These are phyloP conservation scores for Chrosomus eos DNA, from an alignment of 2,797 vertebrate genomes.

Conservation along the genomic window DNA sequence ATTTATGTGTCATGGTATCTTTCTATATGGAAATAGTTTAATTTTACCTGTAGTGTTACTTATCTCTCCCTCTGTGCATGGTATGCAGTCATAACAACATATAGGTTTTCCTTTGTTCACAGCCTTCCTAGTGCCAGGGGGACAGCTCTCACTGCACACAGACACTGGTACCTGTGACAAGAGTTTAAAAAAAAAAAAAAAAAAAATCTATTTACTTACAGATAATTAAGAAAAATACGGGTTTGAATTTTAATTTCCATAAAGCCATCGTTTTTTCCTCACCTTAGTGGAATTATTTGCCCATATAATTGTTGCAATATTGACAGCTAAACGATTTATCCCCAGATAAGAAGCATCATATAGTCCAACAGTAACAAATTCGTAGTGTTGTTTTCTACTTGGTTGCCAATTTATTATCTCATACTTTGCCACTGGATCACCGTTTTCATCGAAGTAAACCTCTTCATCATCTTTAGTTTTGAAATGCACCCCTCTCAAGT, in stretches of 20 bases:
- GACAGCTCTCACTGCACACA: constrained; percentile 73
- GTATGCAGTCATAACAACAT: constrained; percentile 73
- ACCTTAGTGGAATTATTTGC: constrained; percentile 65
- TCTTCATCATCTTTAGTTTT: constrained; percentile 72
- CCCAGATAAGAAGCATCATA: constrained; percentile 71
- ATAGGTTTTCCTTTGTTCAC: constrained; percentile 69
- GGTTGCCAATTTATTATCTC: constrained; percentile 80
- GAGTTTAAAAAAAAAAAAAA: no score
- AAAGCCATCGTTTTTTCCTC: neutral
- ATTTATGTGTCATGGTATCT: neutral
- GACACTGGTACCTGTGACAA: constrained; percentile 68
- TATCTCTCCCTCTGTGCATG: constrained; percentile 74
- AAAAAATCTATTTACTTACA: no score
- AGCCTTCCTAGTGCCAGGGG: constrained; percentile 70
- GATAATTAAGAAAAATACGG: no score
- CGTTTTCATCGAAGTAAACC: constrained; percentile 74
- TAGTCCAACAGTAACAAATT: constrained; percentile 72
- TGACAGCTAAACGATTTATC: constrained; percentile 64
- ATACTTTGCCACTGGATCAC: constrained; percentile 76
- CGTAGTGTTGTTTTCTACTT: constrained; percentile 54
- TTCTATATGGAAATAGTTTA: neutral
- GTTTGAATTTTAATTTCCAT: no score
- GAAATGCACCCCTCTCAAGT: constrained; percentile 64
- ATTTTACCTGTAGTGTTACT: constrained; percentile 61
- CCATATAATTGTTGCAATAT: constrained; percentile 68